A percentile compares a stretch with the other conserved stretches of the same genome.
phyloP scores from a whole-genome alignment of 2,888 invertebrate species.

The Cyclophora punctaria region DNA sequence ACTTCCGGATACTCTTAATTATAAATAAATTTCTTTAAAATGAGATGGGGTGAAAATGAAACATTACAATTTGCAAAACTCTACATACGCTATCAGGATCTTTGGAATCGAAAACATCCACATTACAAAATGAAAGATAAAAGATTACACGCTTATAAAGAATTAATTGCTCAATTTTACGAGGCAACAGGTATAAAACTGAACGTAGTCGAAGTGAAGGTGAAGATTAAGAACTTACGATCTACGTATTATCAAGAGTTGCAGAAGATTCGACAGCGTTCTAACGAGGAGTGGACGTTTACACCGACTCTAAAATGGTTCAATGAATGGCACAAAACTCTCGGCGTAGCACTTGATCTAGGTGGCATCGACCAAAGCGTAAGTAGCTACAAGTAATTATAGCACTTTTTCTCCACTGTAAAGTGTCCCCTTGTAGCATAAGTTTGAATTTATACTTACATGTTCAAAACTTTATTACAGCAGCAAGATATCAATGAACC shows the following conservation, averaged over 20 bases:
- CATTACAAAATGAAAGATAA: slow-evolving; percentile 47
- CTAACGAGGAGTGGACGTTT: slow-evolving; percentile 31
- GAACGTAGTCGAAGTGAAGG: slow-evolving; percentile 36
- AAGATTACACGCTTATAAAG: slow-evolving; percentile 42
- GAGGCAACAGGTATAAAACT: slow-evolving; percentile 41
- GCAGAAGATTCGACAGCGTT: slow-evolving; percentile 42
- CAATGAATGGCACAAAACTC: slow-evolving; percentile 38
- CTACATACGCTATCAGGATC: slow-evolving; percentile 50
- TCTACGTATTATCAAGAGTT: slow-evolving; percentile 53
- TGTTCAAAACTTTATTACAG: slow-evolving; percentile 8
- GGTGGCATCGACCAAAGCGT: too few species aligned
- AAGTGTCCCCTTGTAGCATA: too few species aligned
- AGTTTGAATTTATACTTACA: too few species aligned
- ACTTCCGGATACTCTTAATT: background rate
- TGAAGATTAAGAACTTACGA: slow-evolving; percentile 47
- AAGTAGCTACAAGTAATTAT: too few species aligned
- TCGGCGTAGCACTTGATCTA: background rate
- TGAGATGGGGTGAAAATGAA: slow-evolving; percentile 61
- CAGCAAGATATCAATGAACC: slow-evolving; percentile 25
- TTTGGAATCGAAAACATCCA: slow-evolving; percentile 55
- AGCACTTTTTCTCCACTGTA: too few species aligned
- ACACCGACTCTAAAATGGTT: slow-evolving; percentile 52
- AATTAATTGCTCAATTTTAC: slow-evolving; percentile 40
- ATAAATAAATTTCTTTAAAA: slow-evolving; percentile 17
- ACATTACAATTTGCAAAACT: slow-evolving; percentile 62